Conservation (phyloP, 1,140 invertebrate genomes). For the Drosophila nikananu region DNA sequence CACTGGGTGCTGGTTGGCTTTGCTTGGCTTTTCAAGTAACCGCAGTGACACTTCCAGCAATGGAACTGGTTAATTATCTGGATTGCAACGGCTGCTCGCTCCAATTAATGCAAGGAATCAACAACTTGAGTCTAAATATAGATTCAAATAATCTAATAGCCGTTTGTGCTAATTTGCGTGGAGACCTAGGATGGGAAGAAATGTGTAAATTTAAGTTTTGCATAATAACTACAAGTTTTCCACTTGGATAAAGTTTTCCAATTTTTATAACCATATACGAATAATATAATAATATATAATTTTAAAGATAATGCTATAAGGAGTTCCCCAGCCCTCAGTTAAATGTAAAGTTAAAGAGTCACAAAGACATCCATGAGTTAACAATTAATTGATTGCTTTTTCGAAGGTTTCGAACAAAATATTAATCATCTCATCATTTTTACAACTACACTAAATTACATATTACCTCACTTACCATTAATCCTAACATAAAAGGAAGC, state of each 20-base stretch:
- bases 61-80: constrained; percentile 70
- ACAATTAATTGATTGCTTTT: too few species aligned
- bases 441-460: neutral
- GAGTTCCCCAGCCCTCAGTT: too few species aligned
- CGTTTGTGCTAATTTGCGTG: constrained; percentile 29
- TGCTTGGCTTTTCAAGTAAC: constrained; percentile 63
- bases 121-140: constrained; percentile 59
- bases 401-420: too few species aligned
- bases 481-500: too few species aligned
- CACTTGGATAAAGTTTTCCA: neutral
- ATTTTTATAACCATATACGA: too few species aligned
- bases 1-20: constrained; percentile 39
- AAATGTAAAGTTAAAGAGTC: neutral
- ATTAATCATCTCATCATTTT: neutral
- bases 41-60: constrained; percentile 77
- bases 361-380: neutral
- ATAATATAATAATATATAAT: too few species aligned
- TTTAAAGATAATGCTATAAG: neutral
- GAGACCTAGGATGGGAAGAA: neutral
- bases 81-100: constrained; percentile 39
- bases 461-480: too few species aligned
- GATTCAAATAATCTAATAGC: constrained; percentile 35
- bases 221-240: neutral
- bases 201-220: neutral
- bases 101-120: constrained; percentile 41